Base-by-base conservation (phyloP, 2,113 vertebrate genomes). In the Chauna torquata region DNA sequence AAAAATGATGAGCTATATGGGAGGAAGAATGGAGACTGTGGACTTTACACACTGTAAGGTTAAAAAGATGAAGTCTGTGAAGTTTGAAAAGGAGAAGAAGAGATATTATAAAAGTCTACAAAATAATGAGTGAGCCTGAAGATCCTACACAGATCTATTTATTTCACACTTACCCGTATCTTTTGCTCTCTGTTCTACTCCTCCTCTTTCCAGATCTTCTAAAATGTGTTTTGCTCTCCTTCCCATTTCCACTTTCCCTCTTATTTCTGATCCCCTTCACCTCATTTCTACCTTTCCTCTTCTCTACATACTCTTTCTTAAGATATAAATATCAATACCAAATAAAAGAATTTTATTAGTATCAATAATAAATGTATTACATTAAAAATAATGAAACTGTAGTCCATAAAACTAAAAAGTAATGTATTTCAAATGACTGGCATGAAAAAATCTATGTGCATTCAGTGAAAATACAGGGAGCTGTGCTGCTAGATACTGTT, bases 81-180 rank as follows among this genome's bases (percentile, higher is more conserved):
- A 85, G 70, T 77, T 54, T 91, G 66, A 78, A 94, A 96, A 94
- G 88, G 49, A 88, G 55, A 94, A 84, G 54, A 82, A 95, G 68
- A 88, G 27, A 52, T n/a, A 81, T 78, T 92, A 66, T 66, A 88
- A 77, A 96, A 87, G 81, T 91, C 88, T 82, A 91, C 61, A 91
- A 91, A 94, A 93, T 95, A 95, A 96, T 94, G 81, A 92, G 88
- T 89, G 77, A 94, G 44, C 40, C 81, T 82, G 28, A 96, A 70
- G n/a, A 92, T 91, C 84, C 82, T 84, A 91, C 70, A 89, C 27
- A 72, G 61, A 36, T 71, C 50, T 89, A 84, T 92, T 86, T 96
- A 85, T 96, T 95, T 94, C 50, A 44, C 66, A 65, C n/a, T 91
- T 85, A 75, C 58, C 27, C 5, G 0, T 82, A 68, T 52, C 40